These are phyloP conservation scores for Vulpes vulpes DNA, from an alignment of 2,113 vertebrate species.

Conservation along the genomic window DNA sequence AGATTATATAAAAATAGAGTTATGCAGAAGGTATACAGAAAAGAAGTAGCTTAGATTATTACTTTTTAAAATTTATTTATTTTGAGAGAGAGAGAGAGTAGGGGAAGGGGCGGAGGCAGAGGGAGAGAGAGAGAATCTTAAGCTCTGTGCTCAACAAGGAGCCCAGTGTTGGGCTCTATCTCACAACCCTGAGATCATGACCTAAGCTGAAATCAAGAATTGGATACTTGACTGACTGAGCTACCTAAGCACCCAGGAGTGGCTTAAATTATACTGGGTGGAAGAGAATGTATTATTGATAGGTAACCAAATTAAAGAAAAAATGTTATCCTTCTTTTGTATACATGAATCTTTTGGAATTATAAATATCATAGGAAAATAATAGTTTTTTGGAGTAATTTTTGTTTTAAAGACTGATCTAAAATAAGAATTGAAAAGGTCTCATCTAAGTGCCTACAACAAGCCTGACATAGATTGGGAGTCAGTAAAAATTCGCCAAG, in stretches of 20 bases:
- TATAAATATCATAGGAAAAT: conserved; percentile 6
- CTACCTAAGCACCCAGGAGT: neutral
- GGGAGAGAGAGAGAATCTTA: neutral
- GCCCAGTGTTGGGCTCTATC: neutral
- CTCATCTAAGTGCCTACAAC: neutral
- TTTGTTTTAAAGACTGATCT: conserved; percentile 44
- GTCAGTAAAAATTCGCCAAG: neutral
- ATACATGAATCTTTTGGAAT: neutral
- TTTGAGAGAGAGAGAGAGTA: neutral
- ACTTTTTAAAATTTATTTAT: neutral
- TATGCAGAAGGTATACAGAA: neutral
- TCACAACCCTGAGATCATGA: neutral
- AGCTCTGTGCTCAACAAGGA: neutral
- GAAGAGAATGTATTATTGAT: neutral
- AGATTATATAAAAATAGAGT: neutral
- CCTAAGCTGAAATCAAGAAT: neutral
- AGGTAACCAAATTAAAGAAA: conserved; percentile 27
- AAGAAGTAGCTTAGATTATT: neutral
- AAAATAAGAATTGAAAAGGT: conserved; percentile 36
- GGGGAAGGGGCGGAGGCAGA: neutral
- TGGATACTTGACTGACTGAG: neutral
- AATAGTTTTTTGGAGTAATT: conserved; percentile 24
- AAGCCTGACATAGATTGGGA: neutral
- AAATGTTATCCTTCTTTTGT: neutral
- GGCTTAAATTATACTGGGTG: neutral